Conservation (phyloP, 2,113 vertebrate genomes). For the Hemibagrus wyckioides region DNA sequence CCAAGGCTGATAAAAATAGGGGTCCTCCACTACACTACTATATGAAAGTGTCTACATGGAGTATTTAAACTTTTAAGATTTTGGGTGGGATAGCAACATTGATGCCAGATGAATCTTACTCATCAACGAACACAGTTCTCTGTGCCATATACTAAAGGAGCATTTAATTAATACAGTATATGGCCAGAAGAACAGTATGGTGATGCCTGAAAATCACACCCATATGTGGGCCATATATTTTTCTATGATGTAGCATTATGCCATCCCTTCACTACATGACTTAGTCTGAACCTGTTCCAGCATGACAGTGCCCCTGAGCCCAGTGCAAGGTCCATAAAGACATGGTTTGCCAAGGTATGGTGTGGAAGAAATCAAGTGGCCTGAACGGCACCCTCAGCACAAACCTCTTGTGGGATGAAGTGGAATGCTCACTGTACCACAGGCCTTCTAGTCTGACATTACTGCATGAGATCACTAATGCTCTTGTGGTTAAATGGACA, state of each 20-base stretch:
- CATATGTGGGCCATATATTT: neutral
- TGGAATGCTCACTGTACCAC: too few relatives aligned
- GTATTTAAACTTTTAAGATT: neutral
- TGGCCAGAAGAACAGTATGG: neutral
- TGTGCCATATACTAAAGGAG: neutral
- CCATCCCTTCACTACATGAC: neutral
- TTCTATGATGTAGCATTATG: neutral
- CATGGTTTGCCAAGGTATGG: too few relatives aligned
- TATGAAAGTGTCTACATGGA: neutral
- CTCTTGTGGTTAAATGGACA: too few relatives aligned
- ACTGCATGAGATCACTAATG: too few relatives aligned
- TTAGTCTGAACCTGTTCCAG: neutral
- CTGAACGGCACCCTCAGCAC: neutral
- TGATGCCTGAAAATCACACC: neutral
- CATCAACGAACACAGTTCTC: neutral
- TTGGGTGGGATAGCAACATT: neutral
- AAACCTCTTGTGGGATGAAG: too few relatives aligned
- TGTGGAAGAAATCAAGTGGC: neutral
- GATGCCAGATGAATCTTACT: slow-evolving; percentile 62
- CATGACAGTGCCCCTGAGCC: too few relatives aligned
- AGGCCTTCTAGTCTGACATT: too few relatives aligned
- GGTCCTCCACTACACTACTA: neutral
- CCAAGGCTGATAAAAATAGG: neutral
- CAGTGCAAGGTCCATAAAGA: too few relatives aligned
- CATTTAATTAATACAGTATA: neutral